A percentile compares a stretch with the other conserved stretches of the same genome.
phyloP scores from a whole-genome alignment of 1,140 invertebrate genomes.

The Drosophila tani region DNA sequence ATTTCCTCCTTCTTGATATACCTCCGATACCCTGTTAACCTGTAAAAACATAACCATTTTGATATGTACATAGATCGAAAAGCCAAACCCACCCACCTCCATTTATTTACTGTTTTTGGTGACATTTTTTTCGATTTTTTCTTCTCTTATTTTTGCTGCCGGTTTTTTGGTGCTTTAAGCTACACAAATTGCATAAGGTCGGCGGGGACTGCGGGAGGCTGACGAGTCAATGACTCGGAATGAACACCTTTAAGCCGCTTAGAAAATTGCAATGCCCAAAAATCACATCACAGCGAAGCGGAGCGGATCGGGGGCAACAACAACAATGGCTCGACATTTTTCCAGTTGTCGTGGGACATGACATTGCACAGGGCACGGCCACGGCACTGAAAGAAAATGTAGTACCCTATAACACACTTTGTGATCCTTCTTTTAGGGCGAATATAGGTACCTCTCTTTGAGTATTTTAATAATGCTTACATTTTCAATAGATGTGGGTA shows the following conservation, averaged over 20 bases:
- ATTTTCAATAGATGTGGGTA: too few relatives aligned
- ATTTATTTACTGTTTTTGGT: constrained; percentile 26
- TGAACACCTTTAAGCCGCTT: constrained; percentile 82
- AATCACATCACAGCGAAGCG: constrained; percentile 47
- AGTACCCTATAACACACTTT: too few relatives aligned
- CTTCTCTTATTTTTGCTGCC: not conserved
- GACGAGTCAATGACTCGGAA: constrained; percentile 69
- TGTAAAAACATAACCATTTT: constrained; percentile 20
- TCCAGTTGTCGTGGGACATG: constrained; percentile 42
- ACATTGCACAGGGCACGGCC: constrained; percentile 32
- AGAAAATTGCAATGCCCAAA: constrained; percentile 79
- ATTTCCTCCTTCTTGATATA: not conserved
- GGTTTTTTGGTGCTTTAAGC: constrained; percentile 36
- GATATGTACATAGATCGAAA: constrained; percentile 25
- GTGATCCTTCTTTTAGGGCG: too few relatives aligned
- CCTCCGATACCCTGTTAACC: not conserved
- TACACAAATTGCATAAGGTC: constrained; percentile 46
- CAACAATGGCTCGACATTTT: constrained; percentile 46
- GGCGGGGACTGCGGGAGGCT: constrained; percentile 5
- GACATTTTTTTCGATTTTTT: constrained; percentile 3
- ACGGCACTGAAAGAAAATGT: constrained; percentile 8
- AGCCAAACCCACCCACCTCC: constrained; percentile 4
- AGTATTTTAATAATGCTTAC: too few relatives aligned
- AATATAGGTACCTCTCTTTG: too few relatives aligned
- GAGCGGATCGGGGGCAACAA: constrained; percentile 20